A percentile compares a stretch with the other conserved stretches of the same genome.
Conservation (phyloP, 2,113 vertebrate genomes). For the Cephalopholis sonnerati region DNA sequence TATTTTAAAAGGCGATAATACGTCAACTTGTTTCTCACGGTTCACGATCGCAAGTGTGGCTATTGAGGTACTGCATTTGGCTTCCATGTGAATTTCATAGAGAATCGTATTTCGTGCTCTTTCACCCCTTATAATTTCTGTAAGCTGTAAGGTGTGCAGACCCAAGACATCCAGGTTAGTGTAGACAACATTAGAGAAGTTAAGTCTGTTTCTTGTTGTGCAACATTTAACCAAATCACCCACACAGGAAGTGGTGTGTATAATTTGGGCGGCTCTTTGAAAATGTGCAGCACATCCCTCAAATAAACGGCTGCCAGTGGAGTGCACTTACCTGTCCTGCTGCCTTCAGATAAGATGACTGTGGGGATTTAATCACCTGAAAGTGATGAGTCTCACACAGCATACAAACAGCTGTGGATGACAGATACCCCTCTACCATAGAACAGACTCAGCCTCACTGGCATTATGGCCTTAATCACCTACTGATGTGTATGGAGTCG, state of each 20-base stretch:
- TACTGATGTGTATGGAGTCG: conserved; percentile 4
- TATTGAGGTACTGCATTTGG: neutral
- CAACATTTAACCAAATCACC: conserved; percentile 35
- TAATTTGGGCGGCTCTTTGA: conserved; percentile 55
- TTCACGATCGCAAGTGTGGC: neutral
- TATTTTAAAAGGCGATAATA: too few species aligned
- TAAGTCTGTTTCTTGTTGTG: conserved; percentile 35
- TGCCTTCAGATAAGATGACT: conserved; percentile 71
- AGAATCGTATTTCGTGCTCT: neutral
- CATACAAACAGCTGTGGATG: conserved; percentile 53
- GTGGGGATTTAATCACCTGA: conserved; percentile 62
- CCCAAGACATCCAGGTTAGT: neutral
- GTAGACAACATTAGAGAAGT: neutral
- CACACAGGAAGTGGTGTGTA: conserved; percentile 61
- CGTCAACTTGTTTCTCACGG: too few species aligned
- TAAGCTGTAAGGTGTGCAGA: neutral
- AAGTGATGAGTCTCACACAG: conserved; percentile 57
- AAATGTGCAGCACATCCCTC: conserved; percentile 61
- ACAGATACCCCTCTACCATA: conserved; percentile 44
- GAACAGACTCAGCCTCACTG: conserved; percentile 11
- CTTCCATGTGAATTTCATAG: neutral
- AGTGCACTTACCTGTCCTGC: conserved; percentile 67
- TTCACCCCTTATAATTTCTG: neutral
- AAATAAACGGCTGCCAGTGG: conserved; percentile 54
- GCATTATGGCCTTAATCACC: conserved; percentile 45